Percentiles rank a stretch among this genome's conserved stretches.
Evolutionary conservation across 1,140 invertebrate genomes (phyloP).

Genomic region (Drosophila lini): DNA sequence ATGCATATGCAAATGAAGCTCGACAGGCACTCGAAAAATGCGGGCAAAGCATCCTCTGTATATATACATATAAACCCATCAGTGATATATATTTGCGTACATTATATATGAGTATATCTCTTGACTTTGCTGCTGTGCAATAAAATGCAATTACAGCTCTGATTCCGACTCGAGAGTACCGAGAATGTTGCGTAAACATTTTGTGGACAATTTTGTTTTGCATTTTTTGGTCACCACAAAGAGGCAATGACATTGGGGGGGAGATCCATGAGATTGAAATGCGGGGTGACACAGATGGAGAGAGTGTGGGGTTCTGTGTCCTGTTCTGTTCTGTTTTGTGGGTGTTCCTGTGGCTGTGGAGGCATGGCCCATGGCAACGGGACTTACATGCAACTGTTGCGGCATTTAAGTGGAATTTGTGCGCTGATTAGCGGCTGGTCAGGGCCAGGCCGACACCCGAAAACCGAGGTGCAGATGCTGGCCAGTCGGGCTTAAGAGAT

Average conservation of each 20-base stretch:
- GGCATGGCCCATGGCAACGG: slow-evolving; percentile 19
- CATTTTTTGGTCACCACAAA: slow-evolving; percentile 47
- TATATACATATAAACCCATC: slow-evolving; percentile 20
- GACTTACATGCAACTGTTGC: slow-evolving; percentile 52
- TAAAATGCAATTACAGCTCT: slow-evolving; percentile 76
- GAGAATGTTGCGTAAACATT: slow-evolving; percentile 70
- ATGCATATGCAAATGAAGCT: slow-evolving; percentile 70
- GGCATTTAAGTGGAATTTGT: slow-evolving; percentile 73
- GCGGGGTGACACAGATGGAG: neutral
- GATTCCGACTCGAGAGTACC: slow-evolving; percentile 39
- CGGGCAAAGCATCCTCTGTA: slow-evolving; percentile 15
- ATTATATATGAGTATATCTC: slow-evolving; percentile 38
- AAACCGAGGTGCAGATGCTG: slow-evolving; percentile 44
- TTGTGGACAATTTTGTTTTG: slow-evolving; percentile 72
- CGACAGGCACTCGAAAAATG: slow-evolving; percentile 41
- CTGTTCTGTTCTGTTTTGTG: neutral
- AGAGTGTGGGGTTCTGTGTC: neutral
- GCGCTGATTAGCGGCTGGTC: slow-evolving; percentile 65
- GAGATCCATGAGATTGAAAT: slow-evolving; percentile 11
- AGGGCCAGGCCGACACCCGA: slow-evolving; percentile 14
- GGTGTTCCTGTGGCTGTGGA: slow-evolving; percentile 11
- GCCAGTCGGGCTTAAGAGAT: slow-evolving; percentile 57
- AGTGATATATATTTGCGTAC: slow-evolving; percentile 37
- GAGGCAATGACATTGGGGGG: slow-evolving; percentile 27
- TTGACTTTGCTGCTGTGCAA: slow-evolving; percentile 51